Percentiles rank a stretch among this genome's conserved stretches.
phyloP scores from a whole-genome alignment of 2,113 vertebrate species.

The Ochotona princeps region DNA sequence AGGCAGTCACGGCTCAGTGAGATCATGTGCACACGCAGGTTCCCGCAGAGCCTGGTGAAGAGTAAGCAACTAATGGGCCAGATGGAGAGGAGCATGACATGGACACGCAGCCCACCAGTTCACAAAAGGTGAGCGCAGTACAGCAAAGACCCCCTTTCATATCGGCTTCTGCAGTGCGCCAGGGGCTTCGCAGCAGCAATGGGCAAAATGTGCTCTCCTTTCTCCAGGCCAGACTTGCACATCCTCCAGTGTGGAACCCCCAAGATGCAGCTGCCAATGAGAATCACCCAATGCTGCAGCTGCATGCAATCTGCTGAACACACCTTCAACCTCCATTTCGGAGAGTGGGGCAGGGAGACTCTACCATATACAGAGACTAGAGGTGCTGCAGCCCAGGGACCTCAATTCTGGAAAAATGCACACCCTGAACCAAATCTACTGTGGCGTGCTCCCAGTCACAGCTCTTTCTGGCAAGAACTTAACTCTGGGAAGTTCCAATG shows the following conservation, averaged over 20 bases:
- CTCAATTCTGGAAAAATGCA: neutral
- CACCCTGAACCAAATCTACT: neutral
- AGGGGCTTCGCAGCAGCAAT: neutral
- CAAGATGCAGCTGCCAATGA: neutral
- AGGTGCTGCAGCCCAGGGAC: neutral
- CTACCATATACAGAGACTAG: neutral
- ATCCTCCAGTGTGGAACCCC: neutral
- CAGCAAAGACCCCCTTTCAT: neutral
- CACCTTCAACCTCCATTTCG: neutral
- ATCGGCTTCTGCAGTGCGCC: rapidly evolving
- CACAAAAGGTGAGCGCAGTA: neutral
- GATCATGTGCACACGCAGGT: neutral
- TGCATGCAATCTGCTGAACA: neutral
- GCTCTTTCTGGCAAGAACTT: neutral
- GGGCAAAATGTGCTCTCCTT: rapidly evolving
- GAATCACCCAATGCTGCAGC: neutral
- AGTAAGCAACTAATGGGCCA: neutral
- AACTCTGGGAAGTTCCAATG: slow-evolving; percentile 15
- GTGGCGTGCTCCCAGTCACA: neutral
- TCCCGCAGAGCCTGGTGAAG: neutral
- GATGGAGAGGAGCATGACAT: neutral
- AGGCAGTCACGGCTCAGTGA: neutral
- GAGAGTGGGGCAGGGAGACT: neutral
- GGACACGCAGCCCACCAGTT: neutral
- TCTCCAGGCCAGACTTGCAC: neutral